A percentile compares a stretch with the other conserved stretches of the same genome.
These are phyloP conservation scores for Drosophila nigricruria DNA, from an alignment of 2,888 invertebrate genomes.

Conservation along the genomic window DNA sequence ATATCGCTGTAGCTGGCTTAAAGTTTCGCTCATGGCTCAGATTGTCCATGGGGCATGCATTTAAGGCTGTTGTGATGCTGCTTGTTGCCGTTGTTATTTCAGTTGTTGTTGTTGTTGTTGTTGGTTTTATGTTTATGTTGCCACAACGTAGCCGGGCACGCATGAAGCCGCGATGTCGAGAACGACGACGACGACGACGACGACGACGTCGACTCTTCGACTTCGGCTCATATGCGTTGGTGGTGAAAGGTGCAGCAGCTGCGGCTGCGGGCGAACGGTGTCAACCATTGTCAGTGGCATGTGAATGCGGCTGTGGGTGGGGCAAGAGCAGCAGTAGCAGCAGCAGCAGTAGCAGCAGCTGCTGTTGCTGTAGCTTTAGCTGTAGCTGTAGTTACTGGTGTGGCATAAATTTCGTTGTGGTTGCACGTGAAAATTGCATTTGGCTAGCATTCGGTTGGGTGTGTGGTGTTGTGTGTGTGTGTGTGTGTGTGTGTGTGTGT, in stretches of 20 bases:
- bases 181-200: constrained; percentile 14
- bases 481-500: constrained; percentile 31
- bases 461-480: constrained; percentile 21
- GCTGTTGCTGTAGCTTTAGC: constrained; percentile 33
- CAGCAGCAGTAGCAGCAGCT: not conserved
- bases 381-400: constrained; percentile 66
- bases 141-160: constrained; percentile 73
- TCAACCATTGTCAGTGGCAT: constrained; percentile 71
- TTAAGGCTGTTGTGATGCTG: constrained; percentile 20
- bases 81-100: constrained; percentile 32
- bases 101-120: constrained; percentile 51
- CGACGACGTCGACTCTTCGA: constrained; percentile 29
- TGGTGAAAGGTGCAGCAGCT: constrained; percentile 49
- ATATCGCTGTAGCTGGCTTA: not conserved
- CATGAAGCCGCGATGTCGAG: constrained; percentile 59
- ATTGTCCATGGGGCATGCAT: constrained; percentile 45
- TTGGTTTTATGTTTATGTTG: constrained; percentile 75
- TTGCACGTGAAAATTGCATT: constrained; percentile 81
- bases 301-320: constrained; percentile 12
- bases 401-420: constrained; percentile 82
- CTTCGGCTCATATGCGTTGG: constrained; percentile 44
- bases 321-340: not conserved
- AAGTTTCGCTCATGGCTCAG: constrained; percentile 8
- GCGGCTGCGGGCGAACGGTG: constrained; percentile 47
- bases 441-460: constrained; percentile 66